Evolutionary conservation across 1,140 invertebrate species (phyloP), one percentile per base, ranked within the genome.

Genomic region (Drosophila santomea): DNA sequence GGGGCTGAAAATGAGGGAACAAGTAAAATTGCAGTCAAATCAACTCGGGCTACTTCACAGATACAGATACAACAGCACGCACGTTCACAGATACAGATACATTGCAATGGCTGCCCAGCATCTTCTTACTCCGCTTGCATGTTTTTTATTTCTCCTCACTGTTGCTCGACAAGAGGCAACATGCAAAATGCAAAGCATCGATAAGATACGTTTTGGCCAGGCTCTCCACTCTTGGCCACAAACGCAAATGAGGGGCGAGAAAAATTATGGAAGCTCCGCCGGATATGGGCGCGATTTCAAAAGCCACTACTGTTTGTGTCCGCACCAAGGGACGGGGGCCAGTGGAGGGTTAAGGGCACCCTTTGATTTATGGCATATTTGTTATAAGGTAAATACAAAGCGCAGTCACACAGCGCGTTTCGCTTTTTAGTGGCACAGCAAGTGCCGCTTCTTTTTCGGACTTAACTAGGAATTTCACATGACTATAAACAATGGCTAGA

Each of bases 171-270:
- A 86, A 82, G 71, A 67, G 78, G 83, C 83, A 88, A 86, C 84
- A 89, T 89, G 84, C 83, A 89, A 89, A 86, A 89, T 90, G 84
- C 84, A 89, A 89, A 89, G 84, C 84, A 89, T 89, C 84, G 84
- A 89, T 89, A 89, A 89, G 84, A 89, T 89, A 85, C 82, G 63
- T 73, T 48, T 62, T 48, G 57, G 43, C 41, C 35, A 4, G n/a
- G 25, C n/a, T 15, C 61, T 17, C 28, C 32, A 28, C 63, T 43
- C 39, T 51, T 14, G 44, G 38, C 15, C 62, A 50, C 36, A 67
- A 20, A 38, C 28, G 28, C 20, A 36, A 32, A 20, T 38, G 20
- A 54, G 68, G 54, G 52, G 62, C 61, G 43, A 39, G 43, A 39
- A 86, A 88, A 91, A 91, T 91, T 88, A 91, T 91, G 88, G 88